Base-by-base conservation (phyloP, 2,888 invertebrate genomes). In the Lamellibrachia satsuma region DNA sequence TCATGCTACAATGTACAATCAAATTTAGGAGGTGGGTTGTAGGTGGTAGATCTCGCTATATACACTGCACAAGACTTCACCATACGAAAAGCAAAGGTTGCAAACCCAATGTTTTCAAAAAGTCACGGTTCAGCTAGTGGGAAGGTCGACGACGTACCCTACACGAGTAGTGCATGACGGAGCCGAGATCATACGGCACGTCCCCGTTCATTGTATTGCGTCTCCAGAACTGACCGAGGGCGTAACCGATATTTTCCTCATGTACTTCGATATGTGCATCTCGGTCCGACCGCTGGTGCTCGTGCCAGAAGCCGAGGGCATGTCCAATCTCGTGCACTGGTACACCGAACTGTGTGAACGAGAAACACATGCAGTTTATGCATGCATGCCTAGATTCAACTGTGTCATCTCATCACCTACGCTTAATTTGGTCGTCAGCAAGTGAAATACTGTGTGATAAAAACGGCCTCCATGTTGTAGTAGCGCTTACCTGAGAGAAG, bases 131-230 rank as follows among this genome's bases (percentile, higher is more conserved):
- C 39, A 39, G 39, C 39, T 39, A 75, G 75, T 57, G n/a, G 75
- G n/a, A 22, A 22, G 11, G 6, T 6, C 75, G 1, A 75, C 4
- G 7, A 92, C 92, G 52, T 91, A 93, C 93, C 93, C 39, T 92
- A 0, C 93, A 90, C n/a, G 93, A 90, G 90, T 93, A 93, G 55
- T 93, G 93, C 93, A 93, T 93, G n/a, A 93, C 93, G 1, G 93
- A 93, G 22, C 93, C 92, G 90, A 92, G 91, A 92, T 93, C 93
- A 39, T 93, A 93, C 39, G 92, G 93, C 39, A 93, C 91, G 3
- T 91, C 93, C 22, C 55, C 91, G n/a, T 52, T 57, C 27, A 75
- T 90, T 6, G 92, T 93, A 8, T 22, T 39, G 7, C 52, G 39
- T 22, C 8, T 52, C 39, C 90, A 92, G 90, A 93, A 93, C 51